phyloP scores from a whole-genome alignment of 2,797 vertebrate genomes.

The Natrix natrix region DNA sequence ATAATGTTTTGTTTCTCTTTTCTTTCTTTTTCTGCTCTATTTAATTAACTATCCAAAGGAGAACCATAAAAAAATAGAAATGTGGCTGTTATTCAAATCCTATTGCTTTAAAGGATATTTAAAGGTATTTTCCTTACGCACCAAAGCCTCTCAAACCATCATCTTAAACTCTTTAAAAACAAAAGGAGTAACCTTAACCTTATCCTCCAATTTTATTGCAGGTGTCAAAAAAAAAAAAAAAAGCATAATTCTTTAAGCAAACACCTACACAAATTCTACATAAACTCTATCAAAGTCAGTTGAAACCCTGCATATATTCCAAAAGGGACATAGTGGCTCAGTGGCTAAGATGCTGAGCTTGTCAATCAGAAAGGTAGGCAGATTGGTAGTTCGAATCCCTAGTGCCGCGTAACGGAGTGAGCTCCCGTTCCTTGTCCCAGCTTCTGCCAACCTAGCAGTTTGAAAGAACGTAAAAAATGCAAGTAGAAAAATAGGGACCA shows the following conservation, averaged over 20 bases:
- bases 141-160: not conserved
- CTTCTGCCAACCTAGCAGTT: no score
- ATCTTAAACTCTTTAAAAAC: conserved; percentile 5
- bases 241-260: not conserved
- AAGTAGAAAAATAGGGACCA: no score
- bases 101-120: not conserved
- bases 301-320: not conserved
- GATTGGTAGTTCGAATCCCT: no score
- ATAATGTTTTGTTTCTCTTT: not conserved
- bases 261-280: not conserved
- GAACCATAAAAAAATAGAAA: not conserved
- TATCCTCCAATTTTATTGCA: conserved; percentile 7
- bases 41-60: not conserved
- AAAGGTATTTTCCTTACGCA: not conserved
- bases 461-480: no score
- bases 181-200: not conserved
- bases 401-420: no score
- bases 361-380: no score
- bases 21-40: not conserved
- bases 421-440: no score
- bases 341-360: no score
- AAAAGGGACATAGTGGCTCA: no score
- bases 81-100: not conserved
- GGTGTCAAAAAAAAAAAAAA: not conserved
- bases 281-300: not conserved